These are phyloP conservation scores for Caenorhabditis auriculariae DNA, from an alignment of 2,888 invertebrate genomes.

Conservation along the genomic window DNA sequence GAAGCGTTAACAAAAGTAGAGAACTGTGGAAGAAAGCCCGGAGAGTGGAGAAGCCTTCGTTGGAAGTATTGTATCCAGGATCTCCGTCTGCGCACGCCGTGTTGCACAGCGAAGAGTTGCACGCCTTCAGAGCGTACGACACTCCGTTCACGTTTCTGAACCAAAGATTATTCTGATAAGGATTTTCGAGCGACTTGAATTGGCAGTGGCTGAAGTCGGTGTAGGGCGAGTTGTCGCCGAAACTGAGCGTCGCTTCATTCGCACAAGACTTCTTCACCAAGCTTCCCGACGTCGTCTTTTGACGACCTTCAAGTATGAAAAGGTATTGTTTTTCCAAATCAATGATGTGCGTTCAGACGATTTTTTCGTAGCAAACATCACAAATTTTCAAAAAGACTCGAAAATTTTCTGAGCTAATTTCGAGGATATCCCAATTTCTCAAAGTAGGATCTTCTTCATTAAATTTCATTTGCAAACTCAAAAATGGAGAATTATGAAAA, in stretches of 20 bases:
- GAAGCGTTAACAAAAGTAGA: no score
- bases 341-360: no score
- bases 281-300: conserved; percentile 7
- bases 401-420: neutral
- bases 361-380: no score
- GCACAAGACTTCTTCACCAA: conserved; percentile 32
- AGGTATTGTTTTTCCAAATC: no score
- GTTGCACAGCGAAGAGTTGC: conserved; percentile 32
- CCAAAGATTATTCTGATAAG: neutral
- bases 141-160: conserved; percentile 11
- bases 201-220: conserved; percentile 18
- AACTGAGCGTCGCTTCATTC: conserved; percentile 10
- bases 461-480: no score
- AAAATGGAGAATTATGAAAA: no score
- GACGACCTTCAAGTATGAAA: conserved; percentile 12
- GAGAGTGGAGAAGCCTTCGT: neutral
- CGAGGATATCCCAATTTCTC: no score
- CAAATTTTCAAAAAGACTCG: neutral
- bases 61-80: neutral
- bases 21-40: neutral
- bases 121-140: conserved; percentile 24
- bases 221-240: conserved; percentile 25
- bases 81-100: conserved; percentile 18
- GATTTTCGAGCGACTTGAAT: conserved; percentile 13
- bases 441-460: no score